phyloP scores from a whole-genome alignment of 2,797 vertebrate species.

The Trachops cirrhosus region DNA sequence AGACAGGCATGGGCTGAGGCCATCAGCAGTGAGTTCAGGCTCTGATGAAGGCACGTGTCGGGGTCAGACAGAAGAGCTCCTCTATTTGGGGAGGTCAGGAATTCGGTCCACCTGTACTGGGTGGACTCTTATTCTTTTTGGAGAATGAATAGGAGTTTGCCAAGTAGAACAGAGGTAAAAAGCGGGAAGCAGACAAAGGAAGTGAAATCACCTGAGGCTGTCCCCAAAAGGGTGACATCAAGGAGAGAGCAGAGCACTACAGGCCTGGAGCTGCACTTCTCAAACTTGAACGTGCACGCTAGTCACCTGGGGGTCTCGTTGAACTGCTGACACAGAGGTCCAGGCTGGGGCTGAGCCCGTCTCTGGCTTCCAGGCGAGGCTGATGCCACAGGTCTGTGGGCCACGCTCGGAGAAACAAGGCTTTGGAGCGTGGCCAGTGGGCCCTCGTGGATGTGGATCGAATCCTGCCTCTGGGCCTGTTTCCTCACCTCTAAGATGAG shows the following conservation, averaged over 20 bases:
- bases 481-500: background rate
- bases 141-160: constrained; percentile 28
- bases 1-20: background rate
- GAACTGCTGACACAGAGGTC: too few species aligned
- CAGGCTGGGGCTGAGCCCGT: background rate
- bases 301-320: background rate
- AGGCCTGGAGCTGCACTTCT: background rate
- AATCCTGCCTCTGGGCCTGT: background rate
- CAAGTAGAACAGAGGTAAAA: background rate
- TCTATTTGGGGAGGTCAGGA: background rate
- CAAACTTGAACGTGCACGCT: too few species aligned
- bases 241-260: background rate
- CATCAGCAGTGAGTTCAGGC: background rate
- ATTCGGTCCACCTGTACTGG: background rate
- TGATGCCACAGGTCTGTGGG: background rate
- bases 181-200: background rate
- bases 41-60: background rate
- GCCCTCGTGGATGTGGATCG: accelerated
- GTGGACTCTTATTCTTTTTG: background rate
- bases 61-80: background rate
- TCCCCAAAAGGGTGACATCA: background rate
- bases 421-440: background rate
- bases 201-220: background rate
- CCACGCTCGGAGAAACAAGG: background rate
- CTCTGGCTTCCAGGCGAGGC: background rate